Conservation (phyloP, 2,888 invertebrate genomes). For the Lordiphosa fenestrarum region DNA sequence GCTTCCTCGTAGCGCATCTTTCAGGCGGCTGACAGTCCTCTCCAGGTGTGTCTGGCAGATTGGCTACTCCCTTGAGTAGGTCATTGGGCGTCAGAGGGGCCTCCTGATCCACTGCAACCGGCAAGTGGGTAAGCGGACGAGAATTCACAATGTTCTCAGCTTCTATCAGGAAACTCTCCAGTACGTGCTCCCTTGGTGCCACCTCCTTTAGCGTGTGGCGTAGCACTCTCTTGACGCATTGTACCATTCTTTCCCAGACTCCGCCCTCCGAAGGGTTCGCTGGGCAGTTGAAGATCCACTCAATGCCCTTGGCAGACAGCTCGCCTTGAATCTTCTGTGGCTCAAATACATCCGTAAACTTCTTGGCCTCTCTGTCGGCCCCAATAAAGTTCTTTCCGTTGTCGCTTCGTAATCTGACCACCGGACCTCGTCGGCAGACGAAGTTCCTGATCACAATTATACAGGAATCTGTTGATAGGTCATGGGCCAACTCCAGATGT, state of each 20-base stretch:
- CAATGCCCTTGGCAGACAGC: neutral
- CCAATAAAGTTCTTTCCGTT: conserved; percentile 11
- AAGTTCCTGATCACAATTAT: conserved; percentile 19
- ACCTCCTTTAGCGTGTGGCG: neutral
- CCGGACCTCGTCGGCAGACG: conserved; percentile 1
- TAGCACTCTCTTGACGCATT: neutral
- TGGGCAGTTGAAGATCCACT: conserved; percentile 12
- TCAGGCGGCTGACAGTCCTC: too few species aligned
- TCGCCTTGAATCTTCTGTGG: too few species aligned
- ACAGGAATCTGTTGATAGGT: conserved; percentile 7
- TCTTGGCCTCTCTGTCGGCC: neutral
- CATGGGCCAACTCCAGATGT: conserved; percentile 3
- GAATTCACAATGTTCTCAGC: conserved; percentile 7
- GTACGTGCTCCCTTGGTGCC: conserved; percentile 1
- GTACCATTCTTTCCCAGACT: conserved; percentile 12
- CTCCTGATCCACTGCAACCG: neutral
- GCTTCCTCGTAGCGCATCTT: too few species aligned
- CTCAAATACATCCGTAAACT: too few species aligned
- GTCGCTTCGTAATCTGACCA: conserved; percentile 3
- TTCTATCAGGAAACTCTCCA: conserved; percentile 17
- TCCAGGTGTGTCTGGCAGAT: conserved; percentile 1
- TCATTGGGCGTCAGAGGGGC: conserved; percentile 2
- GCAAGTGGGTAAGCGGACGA: conserved; percentile 3
- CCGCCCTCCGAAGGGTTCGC: conserved; percentile 5
- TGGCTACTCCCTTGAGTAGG: conserved; percentile 1